These are phyloP conservation scores for Epinotia brunnichana DNA, from an alignment of 2,888 invertebrate species.

Conservation along the genomic window DNA sequence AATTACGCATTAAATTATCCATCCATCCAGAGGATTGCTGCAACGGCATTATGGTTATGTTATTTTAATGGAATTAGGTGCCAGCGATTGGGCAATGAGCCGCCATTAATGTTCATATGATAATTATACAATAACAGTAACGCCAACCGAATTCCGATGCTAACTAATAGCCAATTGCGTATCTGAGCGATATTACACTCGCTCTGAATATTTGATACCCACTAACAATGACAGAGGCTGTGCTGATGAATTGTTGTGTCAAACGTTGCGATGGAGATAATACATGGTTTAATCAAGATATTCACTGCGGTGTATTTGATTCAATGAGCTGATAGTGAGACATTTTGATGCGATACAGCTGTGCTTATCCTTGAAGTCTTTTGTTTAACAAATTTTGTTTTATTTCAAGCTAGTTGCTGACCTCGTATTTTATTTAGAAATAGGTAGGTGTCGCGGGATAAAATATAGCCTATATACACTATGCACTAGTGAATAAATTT, in stretches of 20 bases:
- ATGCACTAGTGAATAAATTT: too few relatives aligned
- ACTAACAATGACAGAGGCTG: background rate
- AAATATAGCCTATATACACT: too few relatives aligned
- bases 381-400: too few relatives aligned
- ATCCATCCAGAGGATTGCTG: background rate
- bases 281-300: background rate
- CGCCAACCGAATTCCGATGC: conserved; percentile 27
- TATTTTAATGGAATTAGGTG: background rate
- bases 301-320: too few relatives aligned
- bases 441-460: too few relatives aligned
- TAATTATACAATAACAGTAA: conserved; percentile 32
- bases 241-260: conserved; percentile 15
- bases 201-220: conserved; percentile 29
- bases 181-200: conserved; percentile 21
- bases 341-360: too few relatives aligned
- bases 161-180: conserved; percentile 37
- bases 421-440: too few relatives aligned
- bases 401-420: too few relatives aligned
- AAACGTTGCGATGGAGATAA: background rate
- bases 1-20: too few relatives aligned
- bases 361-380: too few relatives aligned
- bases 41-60: background rate
- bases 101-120: background rate
- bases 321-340: too few relatives aligned
- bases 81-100: background rate